Evolutionary conservation across 2,113 vertebrate species (phyloP), one percentile per base, ranked within the genome.

Genomic region (Strix uralensis): DNA sequence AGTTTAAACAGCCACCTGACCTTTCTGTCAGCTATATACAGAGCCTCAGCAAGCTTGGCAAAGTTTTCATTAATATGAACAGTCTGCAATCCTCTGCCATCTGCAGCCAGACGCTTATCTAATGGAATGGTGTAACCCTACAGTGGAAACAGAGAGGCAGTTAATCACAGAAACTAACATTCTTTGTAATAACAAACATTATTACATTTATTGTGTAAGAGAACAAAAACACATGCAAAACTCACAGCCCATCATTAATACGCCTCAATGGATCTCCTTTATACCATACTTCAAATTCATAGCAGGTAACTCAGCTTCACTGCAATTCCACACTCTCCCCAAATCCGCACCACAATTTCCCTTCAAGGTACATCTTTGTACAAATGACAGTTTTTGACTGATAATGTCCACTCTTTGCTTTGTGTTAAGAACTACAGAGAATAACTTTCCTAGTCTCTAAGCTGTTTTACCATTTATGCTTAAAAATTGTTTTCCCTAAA

Each of bases 31-130:
- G 99, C 99, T 66, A 99, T 99, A 95, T 99, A 99, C 32, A 99
- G 98, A 0, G 99, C 99, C 96, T 99, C 99, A 9, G 99, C 99
- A 92, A 99, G 98, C 97, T 99, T 99, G 78, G 99, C 99, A 86
- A 99, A 99, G 96, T 99, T 99, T 94, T 99, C 99, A 84, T 99
- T 99, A 81, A 99, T 99, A 87, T 99, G 99, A 89, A 99, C 99
- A 0, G 99, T 99, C 96, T 99, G 99, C 57, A 99, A 78, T 58
- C 99, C 99, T 96, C 99, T 97, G 57, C 99, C 99, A 88, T 99
- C 99, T 19, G 99, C 99, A 88, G 99, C 99, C 95, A 99, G 97
- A 94, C 99, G 99, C 94, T 99, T 99, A 94, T 99, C 99, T 81
- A 99, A 98, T 11, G 99, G 99, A 97, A 99, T 99, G 51, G 99